Evolutionary conservation across 2,797 vertebrate species (phyloP), one percentile per base, ranked within the genome.

Genomic region (Podargus strigoides): DNA sequence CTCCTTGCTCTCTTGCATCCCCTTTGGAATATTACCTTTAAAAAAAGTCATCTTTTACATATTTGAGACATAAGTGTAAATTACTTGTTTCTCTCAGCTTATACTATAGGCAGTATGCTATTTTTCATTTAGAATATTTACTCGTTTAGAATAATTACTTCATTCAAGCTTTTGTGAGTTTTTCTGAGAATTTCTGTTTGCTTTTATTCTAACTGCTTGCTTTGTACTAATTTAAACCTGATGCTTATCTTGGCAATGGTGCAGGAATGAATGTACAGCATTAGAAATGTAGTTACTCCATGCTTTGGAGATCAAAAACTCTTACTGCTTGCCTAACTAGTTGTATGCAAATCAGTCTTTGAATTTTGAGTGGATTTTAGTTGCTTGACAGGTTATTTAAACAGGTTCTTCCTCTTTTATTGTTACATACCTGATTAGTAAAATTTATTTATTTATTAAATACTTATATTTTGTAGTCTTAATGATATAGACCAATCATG

Each of bases 401-500:
- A 67, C 91, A 75, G 74, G 78, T 85, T 90, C 44, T 96, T 93
- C 90, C 28, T 93, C 87, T 95, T 94, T 92, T 81, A 63, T 79
- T 95, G 83, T 95, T 95, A 64, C 91, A 56, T 96, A 89, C 91
- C 5, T 97, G 58, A 96, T 94, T 94, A 91, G n/a, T 96, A 91
- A 93, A 91, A 95, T 67, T 90, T 8, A 94, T 96, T 97, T 96
- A 66, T 97, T 90, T 97, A 96, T 96, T 95, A 97, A 97, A 94
- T 96, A 95, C 66, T 97, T 97, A 92, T 96, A 94, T 95, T 96
- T 97, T 94, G 75, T 93, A 97, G 89, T 97, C 96, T 77, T 97
- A 98, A 96, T 96, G 89, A 98, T 98, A 96, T 37, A 98, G 98
- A 98, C 98, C 98, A 98, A 98, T 97, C 94, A 97, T 98, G 97